Percentiles rank a stretch among this genome's conserved stretches.
phyloP scores from a whole-genome alignment of 1,140 invertebrate species.

The Tenebrio molitor region DNA sequence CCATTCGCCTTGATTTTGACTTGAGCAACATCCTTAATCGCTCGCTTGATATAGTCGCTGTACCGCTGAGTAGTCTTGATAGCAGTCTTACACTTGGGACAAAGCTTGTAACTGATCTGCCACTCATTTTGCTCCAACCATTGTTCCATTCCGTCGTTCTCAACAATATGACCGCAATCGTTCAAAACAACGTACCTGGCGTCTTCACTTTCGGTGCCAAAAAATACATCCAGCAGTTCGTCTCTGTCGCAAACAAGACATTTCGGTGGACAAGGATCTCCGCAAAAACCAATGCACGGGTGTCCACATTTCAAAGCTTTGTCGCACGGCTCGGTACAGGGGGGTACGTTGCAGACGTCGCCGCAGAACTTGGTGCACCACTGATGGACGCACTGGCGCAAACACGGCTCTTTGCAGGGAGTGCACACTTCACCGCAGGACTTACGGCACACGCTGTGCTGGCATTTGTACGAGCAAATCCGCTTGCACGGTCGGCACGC shows the following conservation, averaged over 20 bases:
- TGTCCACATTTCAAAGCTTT: constrained; percentile 71
- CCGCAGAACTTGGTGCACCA: constrained; percentile 71
- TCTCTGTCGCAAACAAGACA: constrained; percentile 70
- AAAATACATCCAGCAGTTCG: constrained; percentile 69
- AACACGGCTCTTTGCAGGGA: constrained; percentile 70
- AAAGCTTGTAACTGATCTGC: constrained; percentile 71
- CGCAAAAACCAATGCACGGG: constrained; percentile 77
- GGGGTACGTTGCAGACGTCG: constrained; percentile 68
- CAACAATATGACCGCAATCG: constrained; percentile 77
- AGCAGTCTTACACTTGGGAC: constrained; percentile 76
- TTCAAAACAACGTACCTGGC: constrained; percentile 74
- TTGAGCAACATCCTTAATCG: constrained; percentile 70
- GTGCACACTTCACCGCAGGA: constrained; percentile 74
- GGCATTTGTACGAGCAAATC: constrained; percentile 72
- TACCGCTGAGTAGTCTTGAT: constrained; percentile 75
- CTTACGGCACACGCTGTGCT: constrained; percentile 71
- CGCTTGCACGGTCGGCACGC: constrained; percentile 75
- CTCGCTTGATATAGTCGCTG: constrained; percentile 71
- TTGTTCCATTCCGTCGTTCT: constrained; percentile 70
- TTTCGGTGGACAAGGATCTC: constrained; percentile 73
- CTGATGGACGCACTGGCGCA: constrained; percentile 69
- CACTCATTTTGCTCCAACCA: constrained; percentile 68
- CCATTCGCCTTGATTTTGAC: constrained; percentile 72
- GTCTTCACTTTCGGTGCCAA: constrained; percentile 72
- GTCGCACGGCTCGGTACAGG: constrained; percentile 71